Evolutionary conservation across 2,797 vertebrate species (phyloP), one percentile per base, ranked within the genome.

Genomic region (Sebastes trivittatus): DNA sequence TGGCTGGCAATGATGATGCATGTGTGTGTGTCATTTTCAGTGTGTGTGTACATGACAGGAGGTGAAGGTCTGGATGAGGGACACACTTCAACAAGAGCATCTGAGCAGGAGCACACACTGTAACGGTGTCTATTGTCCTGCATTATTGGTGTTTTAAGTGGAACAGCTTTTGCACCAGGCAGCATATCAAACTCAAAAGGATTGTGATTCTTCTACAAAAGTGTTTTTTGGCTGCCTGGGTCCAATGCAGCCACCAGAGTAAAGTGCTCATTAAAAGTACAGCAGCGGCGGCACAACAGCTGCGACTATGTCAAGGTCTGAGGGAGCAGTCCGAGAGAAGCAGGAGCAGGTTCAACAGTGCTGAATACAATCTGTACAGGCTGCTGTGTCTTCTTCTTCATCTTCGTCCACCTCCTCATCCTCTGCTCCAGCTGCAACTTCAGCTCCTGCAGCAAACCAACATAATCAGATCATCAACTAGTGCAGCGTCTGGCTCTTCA

Each of bases 1-100:
- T 4, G 54, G 22, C 64, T 61, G 84, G 29, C 77, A 73, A 6
- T 25, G 32, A 6, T 52, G 59, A 69, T 59, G 72, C 38, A 42
- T 56, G 68, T 56, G 63, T 75, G 49, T 71, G 69, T 77, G 64
- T 42, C 36, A 49, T 62, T 66, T 18, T 58, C 42, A 46, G 79
- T 67, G 82, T 79, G 81, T 60, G 70, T 60, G 75, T 75, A 34
- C 64, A 60, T 84, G 88, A 83, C 86, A 89, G 77, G 73, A 89
- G 92, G 92, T 89, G 90, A 93, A 87, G 87, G 92, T 88, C 91
- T 84, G 83, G 23, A 75, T 82, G 81, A 84, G 46, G 72, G 80
- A 88, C 59, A 54, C 34, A 36, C 36, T 78, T 60, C 23, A 70
- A 82, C 72, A 78, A 7, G 56, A 72, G 59, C 70, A 68, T 84